phyloP scores from a whole-genome alignment of 2,888 invertebrate species.

The Synergus japonicus region DNA sequence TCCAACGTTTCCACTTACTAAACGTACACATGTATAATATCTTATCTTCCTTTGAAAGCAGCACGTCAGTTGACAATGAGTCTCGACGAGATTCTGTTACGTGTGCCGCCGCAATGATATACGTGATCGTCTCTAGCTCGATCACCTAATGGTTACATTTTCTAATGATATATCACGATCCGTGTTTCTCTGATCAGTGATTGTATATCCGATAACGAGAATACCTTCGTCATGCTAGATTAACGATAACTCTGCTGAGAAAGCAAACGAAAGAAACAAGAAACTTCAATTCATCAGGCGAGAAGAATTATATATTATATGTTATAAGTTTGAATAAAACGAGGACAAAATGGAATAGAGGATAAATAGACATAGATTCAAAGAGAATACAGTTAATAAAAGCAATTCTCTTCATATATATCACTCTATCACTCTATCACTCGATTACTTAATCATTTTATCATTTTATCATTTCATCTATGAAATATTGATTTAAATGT shows the following conservation, averaged over 20 bases:
- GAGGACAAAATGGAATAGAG: neutral
- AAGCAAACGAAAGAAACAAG: neutral
- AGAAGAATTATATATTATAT: neutral
- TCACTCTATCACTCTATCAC: no score
- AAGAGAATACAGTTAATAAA: neutral
- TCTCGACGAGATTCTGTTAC: neutral
- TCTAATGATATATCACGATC: conserved; percentile 8
- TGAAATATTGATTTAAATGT: conserved; percentile 5
- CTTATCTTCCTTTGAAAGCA: neutral
- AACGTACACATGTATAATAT: neutral
- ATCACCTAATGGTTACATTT: conserved; percentile 11
- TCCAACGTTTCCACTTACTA: neutral
- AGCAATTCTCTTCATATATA: neutral
- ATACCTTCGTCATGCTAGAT: neutral
- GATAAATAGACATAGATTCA: neutral
- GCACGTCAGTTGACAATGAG: neutral
- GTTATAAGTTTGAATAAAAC: neutral
- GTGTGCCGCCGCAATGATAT: neutral
- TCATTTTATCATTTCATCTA: neutral
- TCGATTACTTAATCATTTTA: neutral
- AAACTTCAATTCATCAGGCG: neutral
- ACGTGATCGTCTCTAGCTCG: neutral
- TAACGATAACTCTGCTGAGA: neutral
- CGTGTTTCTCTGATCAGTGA: conserved; percentile 2
- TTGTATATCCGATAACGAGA: conserved; percentile 8